Conservation (phyloP, 2,113 vertebrate species). For the Festucalex cinctus region DNA sequence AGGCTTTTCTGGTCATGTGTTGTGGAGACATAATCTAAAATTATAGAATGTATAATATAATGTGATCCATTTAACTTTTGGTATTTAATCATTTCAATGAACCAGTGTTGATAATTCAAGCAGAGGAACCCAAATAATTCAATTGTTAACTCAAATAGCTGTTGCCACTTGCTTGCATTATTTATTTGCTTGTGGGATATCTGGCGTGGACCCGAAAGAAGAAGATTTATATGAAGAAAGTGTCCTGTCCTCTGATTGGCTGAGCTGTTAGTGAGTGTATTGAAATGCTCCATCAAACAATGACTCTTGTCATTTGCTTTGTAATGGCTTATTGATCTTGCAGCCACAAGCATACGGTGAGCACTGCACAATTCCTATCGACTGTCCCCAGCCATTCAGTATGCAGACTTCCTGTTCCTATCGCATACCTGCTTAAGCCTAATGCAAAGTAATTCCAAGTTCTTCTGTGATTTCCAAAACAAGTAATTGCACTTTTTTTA, state of each 20-base stretch:
- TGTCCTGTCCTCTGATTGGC: constrained; percentile 37
- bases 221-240: constrained; percentile 30
- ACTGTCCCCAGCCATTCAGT: constrained; percentile 29
- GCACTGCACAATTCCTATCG: constrained; percentile 46
- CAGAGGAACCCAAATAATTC: not conserved
- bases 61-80: not conserved
- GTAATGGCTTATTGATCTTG: constrained; percentile 67
- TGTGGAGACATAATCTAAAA: too few species aligned
- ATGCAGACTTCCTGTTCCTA: constrained; percentile 29
- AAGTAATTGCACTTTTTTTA: not conserved
- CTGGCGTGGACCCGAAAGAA: constrained; percentile 28
- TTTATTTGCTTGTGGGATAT: constrained; percentile 1
- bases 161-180: not conserved
- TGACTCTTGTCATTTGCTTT: constrained; percentile 27
- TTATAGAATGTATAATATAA: not conserved
- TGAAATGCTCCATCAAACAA: constrained; percentile 38
- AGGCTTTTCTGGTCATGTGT: not conserved
- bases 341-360: constrained; percentile 32
- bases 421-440: not conserved
- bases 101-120: not conserved
- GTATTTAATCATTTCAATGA: not conserved
- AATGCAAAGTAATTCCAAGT: not conserved
- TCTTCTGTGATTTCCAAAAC: not conserved
- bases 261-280: constrained; percentile 37
- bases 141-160: not conserved